Evolutionary conservation across 2,888 invertebrate genomes (phyloP).

Genomic region (Toxonevra muliebris): DNA sequence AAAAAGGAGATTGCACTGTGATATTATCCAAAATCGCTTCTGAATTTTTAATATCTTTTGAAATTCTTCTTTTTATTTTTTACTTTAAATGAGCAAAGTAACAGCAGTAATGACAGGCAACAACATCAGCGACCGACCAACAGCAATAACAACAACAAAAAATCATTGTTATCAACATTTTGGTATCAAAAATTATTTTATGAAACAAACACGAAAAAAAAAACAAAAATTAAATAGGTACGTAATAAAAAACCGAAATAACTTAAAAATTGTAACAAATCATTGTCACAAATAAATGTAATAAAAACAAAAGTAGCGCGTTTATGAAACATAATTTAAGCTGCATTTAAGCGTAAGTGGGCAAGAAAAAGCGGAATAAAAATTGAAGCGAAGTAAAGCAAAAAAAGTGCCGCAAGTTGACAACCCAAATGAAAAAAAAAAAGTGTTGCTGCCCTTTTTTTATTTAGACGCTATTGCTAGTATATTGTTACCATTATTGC

Average conservation of each 20-base stretch:
- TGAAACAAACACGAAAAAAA: slow-evolving; percentile 18
- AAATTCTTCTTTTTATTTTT: slow-evolving; percentile 5
- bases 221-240: slow-evolving; percentile 30
- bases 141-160: slow-evolving; percentile 26
- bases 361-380: neutral
- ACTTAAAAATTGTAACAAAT: slow-evolving; percentile 59
- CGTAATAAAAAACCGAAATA: slow-evolving; percentile 43
- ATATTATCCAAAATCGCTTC: slow-evolving; percentile 43
- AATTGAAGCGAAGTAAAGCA: neutral
- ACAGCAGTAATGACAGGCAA: neutral
- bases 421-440: neutral
- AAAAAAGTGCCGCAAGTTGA: slow-evolving; percentile 27
- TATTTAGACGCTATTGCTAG: neutral
- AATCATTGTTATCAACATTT: slow-evolving; percentile 31
- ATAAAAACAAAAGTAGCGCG: slow-evolving; percentile 49
- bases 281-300: slow-evolving; percentile 55
- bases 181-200: slow-evolving; percentile 14
- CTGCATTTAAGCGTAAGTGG: slow-evolving; percentile 4
- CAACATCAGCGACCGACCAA: slow-evolving; percentile 6
- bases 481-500: neutral
- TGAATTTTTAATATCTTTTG: slow-evolving; percentile 40
- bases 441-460: slow-evolving; percentile 21
- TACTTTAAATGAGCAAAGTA: neutral
- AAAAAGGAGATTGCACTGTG: neutral
- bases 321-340: slow-evolving; percentile 63